A percentile compares a stretch with the other conserved stretches of the same genome.
Evolutionary conservation across 30 jellyfish, hydroid and myxozoan genomes (phyloP).

Genomic region (Hydractinia echinata): DNA sequence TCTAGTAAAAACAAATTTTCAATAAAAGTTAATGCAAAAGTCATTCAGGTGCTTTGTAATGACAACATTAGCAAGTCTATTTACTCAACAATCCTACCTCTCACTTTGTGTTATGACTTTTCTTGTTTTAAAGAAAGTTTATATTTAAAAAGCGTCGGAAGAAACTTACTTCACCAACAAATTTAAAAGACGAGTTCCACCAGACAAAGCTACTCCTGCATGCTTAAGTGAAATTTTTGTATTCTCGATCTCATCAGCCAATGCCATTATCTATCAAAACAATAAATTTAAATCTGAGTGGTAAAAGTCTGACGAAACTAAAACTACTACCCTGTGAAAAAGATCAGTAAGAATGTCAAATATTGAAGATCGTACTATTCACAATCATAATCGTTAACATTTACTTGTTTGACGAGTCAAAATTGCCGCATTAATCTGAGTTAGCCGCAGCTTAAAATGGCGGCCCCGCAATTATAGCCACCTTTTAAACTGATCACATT

Average conservation of each 20-base stretch:
- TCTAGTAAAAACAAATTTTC: too few relatives aligned
- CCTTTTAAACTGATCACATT: too few relatives aligned
- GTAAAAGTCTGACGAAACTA: neutral
- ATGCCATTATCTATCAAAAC: conserved; percentile 63
- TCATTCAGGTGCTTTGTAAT: too few relatives aligned
- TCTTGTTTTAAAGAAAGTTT: neutral
- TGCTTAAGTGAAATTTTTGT: conserved; percentile 51
- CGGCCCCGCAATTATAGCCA: too few relatives aligned
- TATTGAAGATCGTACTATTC: too few relatives aligned
- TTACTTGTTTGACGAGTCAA: too few relatives aligned
- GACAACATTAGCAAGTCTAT: neutral
- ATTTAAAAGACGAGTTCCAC: conserved; percentile 67
- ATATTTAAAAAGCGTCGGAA: neutral
- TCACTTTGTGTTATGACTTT: neutral
- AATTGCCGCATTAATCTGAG: too few relatives aligned
- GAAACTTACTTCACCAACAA: conserved; percentile 39
- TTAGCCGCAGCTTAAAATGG: too few relatives aligned
- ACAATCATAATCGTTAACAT: too few relatives aligned
- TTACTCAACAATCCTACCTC: neutral
- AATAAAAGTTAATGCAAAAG: too few relatives aligned
- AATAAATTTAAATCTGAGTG: neutral
- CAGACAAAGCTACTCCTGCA: conserved; percentile 63
- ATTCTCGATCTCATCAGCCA: conserved; percentile 84
- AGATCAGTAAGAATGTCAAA: too few relatives aligned
- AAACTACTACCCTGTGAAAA: too few relatives aligned